Evolutionary conservation across 2,797 vertebrate genomes (phyloP), one percentile per base, ranked within the genome.

Genomic region (Spizella passerina): DNA sequence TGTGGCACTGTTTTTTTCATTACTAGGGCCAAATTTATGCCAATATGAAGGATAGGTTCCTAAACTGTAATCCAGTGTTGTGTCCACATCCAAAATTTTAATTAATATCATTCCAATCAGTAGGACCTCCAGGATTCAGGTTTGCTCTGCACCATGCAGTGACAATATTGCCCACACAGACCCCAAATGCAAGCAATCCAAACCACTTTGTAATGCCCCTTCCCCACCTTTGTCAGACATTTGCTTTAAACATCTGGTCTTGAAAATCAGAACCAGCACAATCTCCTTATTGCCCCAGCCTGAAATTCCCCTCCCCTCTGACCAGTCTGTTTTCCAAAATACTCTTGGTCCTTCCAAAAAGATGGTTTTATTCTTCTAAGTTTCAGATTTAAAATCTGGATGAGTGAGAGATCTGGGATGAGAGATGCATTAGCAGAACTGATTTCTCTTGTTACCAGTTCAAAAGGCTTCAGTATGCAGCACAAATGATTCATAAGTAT

Each of bases 371-470:
- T 93, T 96, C 93, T 95, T 96, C 81, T 93, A 95, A 95, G 94
- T 96, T 96, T 96, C 91, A 96, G 90, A 95, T 96, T 97, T 93
- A 95, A 96, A 97, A 96, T 96, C 96, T 95, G 96, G 91, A 96
- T 96, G 97, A 97, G 92, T 92, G 93, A 94, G 93, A 96, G 95
- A 96, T 96, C 94, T 92, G 49, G 78, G 95, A 96, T 96, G 96
- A 96, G 95, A 94, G 94, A 96, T 93, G 94, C 96, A 97, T 97
- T 97, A 97, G 96, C 96, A 96, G 96, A 97, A 96, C 96, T 97
- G 97, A 97, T 97, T 97, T 97, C 97, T 97, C 97, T 97, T 97
- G 97, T 97, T 97, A 96, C 96, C 92, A 88, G 95, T 97, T 97
- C 97, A 97, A 97, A 97, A 97, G 96, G 96, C 97, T 97, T 97